Conservation (phyloP, 2,797 vertebrate species). For the Aulostomus chinensis region DNA sequence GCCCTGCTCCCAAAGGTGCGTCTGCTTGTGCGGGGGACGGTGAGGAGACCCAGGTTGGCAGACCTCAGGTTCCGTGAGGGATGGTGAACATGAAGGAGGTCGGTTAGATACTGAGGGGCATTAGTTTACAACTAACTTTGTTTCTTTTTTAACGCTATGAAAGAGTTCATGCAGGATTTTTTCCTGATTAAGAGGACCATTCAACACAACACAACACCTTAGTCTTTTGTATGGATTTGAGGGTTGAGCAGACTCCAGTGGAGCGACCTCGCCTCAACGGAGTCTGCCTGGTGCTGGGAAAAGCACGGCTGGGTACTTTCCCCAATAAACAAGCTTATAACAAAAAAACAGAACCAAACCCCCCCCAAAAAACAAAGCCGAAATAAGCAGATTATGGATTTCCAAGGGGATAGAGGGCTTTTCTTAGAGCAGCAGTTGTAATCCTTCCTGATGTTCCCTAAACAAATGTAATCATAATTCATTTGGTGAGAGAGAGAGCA, state of each 20-base stretch:
- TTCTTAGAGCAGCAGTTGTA: conserved; percentile 41
- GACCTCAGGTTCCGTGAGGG: too few relatives aligned
- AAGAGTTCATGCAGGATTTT: background rate
- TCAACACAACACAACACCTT: background rate
- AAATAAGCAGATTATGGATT: conserved; percentile 65
- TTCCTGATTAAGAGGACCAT: background rate
- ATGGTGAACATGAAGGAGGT: too few relatives aligned
- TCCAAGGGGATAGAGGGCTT: conserved; percentile 45
- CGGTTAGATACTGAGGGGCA: too few relatives aligned
- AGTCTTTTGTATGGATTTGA: conserved; percentile 20
- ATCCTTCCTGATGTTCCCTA: conserved; percentile 52
- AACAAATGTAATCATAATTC: conserved; percentile 54
- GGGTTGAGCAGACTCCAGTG: conserved; percentile 31
- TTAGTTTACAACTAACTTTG: too few relatives aligned
- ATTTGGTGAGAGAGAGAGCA: conserved; percentile 26
- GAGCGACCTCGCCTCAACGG: conserved; percentile 17
- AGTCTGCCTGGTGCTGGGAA: conserved; percentile 45
- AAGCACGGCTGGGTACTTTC: conserved; percentile 45
- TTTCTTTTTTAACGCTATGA: background rate
- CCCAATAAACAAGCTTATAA: conserved; percentile 58
- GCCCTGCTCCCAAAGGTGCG: too few relatives aligned
- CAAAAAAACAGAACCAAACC: too few relatives aligned
- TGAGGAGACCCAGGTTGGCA: too few relatives aligned
- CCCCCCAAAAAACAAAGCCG: conserved; percentile 56
- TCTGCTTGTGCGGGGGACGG: too few relatives aligned